Base-by-base conservation (phyloP, 2,888 invertebrate genomes). In the Calliopum simillimum region DNA sequence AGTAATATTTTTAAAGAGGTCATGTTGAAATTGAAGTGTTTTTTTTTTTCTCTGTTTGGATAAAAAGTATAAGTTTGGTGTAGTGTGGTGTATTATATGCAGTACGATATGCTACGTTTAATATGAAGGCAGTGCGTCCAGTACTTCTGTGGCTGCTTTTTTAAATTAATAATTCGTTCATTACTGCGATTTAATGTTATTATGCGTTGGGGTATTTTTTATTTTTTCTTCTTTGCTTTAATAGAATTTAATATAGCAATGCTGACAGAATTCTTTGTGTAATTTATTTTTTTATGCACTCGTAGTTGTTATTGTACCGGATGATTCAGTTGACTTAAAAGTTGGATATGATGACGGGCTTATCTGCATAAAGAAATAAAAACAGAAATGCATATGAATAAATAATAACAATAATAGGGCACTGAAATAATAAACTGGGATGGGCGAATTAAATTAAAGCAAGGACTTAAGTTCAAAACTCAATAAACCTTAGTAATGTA, bases 161-260 rank as follows among this genome's bases (percentile, higher is more conserved):
- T 19, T 47, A 33, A 58, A 55, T 66, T 66, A 56, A 58, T 58
- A 46, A 66, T 25, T 66, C 56, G 49, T 64, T 44, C 64, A 43
- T 53, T 41, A 53, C 41, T 19, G 53, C 63, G 43, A 12, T 41
- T 43, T 59, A 19, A 43, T n/a, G 33, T 33, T 49, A 19, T 16
- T 64, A 8, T 8, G 59, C 41, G 16, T 21, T 16, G 46, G 41
- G 43, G 19, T 64, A 43, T 21, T 53, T 64, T 41, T 59, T n/a
- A n/a, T n/a, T n/a, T 44, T 64, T 33, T 8, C 8, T 6, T 33
- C 33, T 33, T 33, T 33, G 33, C 33, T 33, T 33, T 53, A 19
- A 43, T 53, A 53, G 6, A 64, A 53, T 64, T 64, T 64, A 33
- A 64, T 64, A 64, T 64, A 51, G 64, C 51, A 64, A 16, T 43